Evolutionary conservation across 2,113 vertebrate genomes (phyloP), one percentile per base, ranked within the genome.

Genomic region (Ceratotherium simum): DNA sequence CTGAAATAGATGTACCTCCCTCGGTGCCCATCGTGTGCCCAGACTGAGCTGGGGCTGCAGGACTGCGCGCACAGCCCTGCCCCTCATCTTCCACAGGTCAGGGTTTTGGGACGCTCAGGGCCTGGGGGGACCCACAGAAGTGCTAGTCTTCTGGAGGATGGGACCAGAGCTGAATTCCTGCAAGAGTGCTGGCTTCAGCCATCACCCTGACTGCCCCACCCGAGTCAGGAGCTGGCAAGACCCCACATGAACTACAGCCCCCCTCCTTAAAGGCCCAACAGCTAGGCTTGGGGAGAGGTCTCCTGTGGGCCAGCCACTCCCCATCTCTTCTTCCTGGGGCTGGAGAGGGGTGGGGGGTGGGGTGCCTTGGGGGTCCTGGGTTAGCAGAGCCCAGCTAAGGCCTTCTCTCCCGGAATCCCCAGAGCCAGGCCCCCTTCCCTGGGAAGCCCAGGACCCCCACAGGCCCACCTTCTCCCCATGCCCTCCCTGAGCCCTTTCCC

Each of bases 351-450:
- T 1, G 2, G 8, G 46, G 4, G 8, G 42, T 1, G 1, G 8
- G 4, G 54, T 0, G 8, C 36, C 7, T 0, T 0, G 1, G 51
- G 14, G 25, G 23, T 1, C 46, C 9, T 2, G 8, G 25, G 0
- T 3, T 17, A 4, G 23, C 51, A 20, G 67, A 82, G 42, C 29
- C 7, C 17, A 70, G 82, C 76, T n/a, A 31, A 2, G 69, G 27
- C 46, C n/a, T 33, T 14, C 73, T 39, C 39, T 39, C 64, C 31
- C 18, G 21, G 76, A 20, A 10, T 4, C 58, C 48, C 10, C 33
- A 21, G 65, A 60, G 54, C 54, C 33, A 23, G 39, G 29, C 6
- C 7, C 29, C 12, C 18, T n/a, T 2, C 17, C 12, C 46, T 1
- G 18, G 58, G n/a, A 76, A 54, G 60, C 51, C 9, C 21, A 23